These are phyloP conservation scores for Fistularia tabacaria DNA, from an alignment of 2,797 vertebrate species.

Conservation along the genomic window DNA sequence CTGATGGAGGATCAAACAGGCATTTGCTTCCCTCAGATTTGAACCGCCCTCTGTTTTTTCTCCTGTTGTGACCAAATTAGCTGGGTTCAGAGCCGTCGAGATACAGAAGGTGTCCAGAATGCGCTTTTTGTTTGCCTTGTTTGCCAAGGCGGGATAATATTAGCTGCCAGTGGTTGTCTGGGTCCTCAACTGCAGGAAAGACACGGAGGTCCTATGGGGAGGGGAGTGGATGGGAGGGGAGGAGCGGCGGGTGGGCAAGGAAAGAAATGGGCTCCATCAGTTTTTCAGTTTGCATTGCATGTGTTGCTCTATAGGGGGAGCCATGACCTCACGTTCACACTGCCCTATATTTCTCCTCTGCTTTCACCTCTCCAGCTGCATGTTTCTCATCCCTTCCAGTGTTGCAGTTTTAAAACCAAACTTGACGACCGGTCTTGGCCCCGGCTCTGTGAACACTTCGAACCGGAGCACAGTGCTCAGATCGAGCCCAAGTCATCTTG, in stretches of 20 bases:
- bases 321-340: conserved; percentile 69
- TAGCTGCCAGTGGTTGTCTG: conserved; percentile 12
- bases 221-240: neutral
- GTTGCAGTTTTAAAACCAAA: conserved; percentile 36
- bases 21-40: conserved; percentile 16
- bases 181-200: neutral
- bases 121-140: too few species aligned
- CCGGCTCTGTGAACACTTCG: too few species aligned
- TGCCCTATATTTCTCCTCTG: conserved; percentile 3
- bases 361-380: neutral
- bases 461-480: too few species aligned
- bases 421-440: neutral
- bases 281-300: conserved; percentile 26
- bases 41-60: conserved; percentile 33
- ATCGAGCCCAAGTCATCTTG: too few species aligned
- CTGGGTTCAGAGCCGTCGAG: too few species aligned
- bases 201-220: too few species aligned
- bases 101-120: conserved; percentile 22
- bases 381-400: conserved; percentile 28
- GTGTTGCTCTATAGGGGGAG: conserved; percentile 71
- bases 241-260: conserved; percentile 21
- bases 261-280: conserved; percentile 14
- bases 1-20: conserved; percentile 50
- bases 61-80: conserved; percentile 13
- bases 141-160: conserved; percentile 24